Evolutionary conservation across 2,797 vertebrate genomes (phyloP).

Genomic region (Melanotaenia trifasciata): DNA sequence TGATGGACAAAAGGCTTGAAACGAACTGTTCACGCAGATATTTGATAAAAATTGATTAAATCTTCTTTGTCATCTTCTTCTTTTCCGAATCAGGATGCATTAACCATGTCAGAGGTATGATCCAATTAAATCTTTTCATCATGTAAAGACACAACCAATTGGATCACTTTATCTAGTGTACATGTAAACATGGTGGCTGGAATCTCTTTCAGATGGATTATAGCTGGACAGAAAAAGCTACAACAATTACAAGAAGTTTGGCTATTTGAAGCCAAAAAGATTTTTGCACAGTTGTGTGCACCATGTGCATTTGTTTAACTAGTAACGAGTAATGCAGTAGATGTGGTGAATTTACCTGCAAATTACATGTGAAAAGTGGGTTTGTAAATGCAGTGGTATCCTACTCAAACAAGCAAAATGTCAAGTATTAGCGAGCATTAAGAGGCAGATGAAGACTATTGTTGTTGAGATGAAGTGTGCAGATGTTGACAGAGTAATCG

Average conservation of each 20-base stretch:
- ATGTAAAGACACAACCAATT: too few species aligned
- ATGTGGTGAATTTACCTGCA: neutral
- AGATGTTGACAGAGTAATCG: constrained; percentile 54
- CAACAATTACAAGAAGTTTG: neutral
- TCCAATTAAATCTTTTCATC: too few species aligned
- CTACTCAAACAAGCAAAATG: neutral
- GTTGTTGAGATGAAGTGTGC: constrained; percentile 31
- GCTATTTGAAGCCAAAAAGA: neutral
- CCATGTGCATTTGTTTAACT: neutral
- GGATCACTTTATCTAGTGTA: too few species aligned
- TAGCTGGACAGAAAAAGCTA: too few species aligned
- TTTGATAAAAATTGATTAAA: too few species aligned
- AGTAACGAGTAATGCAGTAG: neutral
- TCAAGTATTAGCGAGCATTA: neutral
- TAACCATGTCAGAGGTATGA: too few species aligned
- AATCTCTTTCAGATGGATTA: too few species aligned
- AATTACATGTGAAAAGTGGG: neutral
- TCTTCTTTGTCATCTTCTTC: too few species aligned
- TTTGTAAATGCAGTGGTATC: constrained; percentile 3
- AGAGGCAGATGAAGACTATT: constrained; percentile 21
- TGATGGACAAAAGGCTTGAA: too few species aligned
- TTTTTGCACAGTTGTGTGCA: neutral
- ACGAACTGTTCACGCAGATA: too few species aligned
- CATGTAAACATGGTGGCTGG: too few species aligned
- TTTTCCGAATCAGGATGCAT: too few species aligned